Evolutionary conservation across 2,113 vertebrate species (phyloP).

Genomic region (Cyanistes caeruleus): DNA sequence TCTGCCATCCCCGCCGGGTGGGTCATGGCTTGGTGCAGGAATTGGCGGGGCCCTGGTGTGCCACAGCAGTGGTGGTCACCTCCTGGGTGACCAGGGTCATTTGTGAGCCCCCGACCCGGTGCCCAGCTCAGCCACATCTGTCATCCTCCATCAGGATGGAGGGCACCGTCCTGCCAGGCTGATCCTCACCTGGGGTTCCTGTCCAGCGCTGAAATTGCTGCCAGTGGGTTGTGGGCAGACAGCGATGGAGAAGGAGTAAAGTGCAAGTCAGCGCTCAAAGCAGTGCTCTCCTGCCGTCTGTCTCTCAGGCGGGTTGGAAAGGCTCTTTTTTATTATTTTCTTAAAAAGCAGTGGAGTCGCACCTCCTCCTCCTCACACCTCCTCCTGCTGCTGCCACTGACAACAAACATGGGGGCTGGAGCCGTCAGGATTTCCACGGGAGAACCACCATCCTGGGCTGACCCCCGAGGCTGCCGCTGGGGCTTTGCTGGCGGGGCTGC

Average conservation of each 20-base stretch:
- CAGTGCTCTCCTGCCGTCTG: background rate
- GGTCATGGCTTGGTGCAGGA: background rate
- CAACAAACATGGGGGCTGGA: conserved; percentile 9
- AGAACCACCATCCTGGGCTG: background rate
- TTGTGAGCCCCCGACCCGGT: accelerated
- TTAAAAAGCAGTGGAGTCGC: conserved; percentile 1
- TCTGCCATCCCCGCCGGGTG: accelerated
- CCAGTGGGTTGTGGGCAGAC: background rate
- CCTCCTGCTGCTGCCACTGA: conserved; percentile 9
- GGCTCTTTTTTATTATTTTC: conserved; percentile 5
- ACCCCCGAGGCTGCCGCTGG: background rate
- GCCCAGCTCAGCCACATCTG: background rate
- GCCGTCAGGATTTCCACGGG: background rate
- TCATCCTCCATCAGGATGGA: accelerated
- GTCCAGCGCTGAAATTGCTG: background rate
- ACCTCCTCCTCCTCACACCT: conserved; percentile 54
- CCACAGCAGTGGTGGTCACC: accelerated
- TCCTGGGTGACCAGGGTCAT: background rate
- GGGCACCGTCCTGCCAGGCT: background rate
- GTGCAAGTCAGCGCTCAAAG: background rate
- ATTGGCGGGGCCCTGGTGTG: background rate
- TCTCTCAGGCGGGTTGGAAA: background rate
- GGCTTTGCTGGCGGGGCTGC: background rate
- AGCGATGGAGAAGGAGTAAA: background rate
- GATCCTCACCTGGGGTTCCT: background rate